These are phyloP conservation scores for Sitodiplosis mosellana DNA, from an alignment of 1,140 invertebrate genomes.

Conservation along the genomic window DNA sequence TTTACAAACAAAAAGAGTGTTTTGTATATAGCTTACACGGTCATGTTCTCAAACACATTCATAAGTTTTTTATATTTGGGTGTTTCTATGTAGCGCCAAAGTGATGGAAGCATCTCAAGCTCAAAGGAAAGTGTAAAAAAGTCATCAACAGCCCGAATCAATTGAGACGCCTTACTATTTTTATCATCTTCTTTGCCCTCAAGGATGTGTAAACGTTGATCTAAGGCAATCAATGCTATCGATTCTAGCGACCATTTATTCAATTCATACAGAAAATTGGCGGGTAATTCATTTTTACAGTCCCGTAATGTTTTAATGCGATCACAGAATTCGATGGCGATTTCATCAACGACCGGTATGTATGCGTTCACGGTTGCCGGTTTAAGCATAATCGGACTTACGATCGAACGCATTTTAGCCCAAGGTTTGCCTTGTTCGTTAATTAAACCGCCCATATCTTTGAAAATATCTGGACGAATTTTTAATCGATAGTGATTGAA, in stretches of 20 bases:
- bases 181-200: neutral
- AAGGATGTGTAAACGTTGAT: conserved; percentile 29
- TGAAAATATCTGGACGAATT: conserved; percentile 12
- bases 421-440: conserved; percentile 17
- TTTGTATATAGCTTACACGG: conserved; percentile 3
- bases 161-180: conserved; percentile 28
- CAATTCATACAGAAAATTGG: conserved; percentile 38
- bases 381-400: conserved; percentile 19
- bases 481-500: conserved; percentile 15
- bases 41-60: conserved; percentile 23
- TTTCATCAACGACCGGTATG: conserved; percentile 11
- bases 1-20: neutral
- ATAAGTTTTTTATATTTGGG: conserved; percentile 34
- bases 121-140: conserved; percentile 38
- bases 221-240: conserved; percentile 44
- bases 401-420: conserved; percentile 15
- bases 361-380: conserved; percentile 18
- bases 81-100: conserved; percentile 40
- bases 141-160: conserved; percentile 34
- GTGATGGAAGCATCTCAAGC: conserved; percentile 38
- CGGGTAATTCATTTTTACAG: conserved; percentile 31
- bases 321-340: conserved; percentile 17
- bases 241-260: conserved; percentile 51
- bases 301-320: conserved; percentile 31
- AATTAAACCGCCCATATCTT: conserved; percentile 12